These are phyloP conservation scores for Zaprionus camerounensis DNA, from an alignment of 1,140 invertebrate species.

Conservation along the genomic window DNA sequence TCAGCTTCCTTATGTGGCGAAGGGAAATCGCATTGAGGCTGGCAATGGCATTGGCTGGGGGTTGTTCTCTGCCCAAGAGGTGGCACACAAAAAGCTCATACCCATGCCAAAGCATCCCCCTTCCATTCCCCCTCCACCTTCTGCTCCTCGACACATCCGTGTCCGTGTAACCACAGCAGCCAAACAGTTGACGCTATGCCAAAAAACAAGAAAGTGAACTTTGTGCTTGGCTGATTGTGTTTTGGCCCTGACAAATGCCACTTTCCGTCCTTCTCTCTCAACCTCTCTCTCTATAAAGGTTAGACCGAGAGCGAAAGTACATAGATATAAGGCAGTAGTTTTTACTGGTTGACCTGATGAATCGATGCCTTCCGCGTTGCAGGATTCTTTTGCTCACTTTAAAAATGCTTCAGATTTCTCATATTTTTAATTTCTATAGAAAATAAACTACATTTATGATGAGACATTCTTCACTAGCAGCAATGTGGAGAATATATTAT, in stretches of 20 bases:
- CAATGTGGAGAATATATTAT: no score
- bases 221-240: constrained; percentile 70
- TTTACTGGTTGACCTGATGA: constrained; percentile 36
- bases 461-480: no score
- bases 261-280: background rate
- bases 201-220: constrained; percentile 69
- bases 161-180: constrained; percentile 41
- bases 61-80: constrained; percentile 55
- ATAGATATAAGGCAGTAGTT: constrained; percentile 45
- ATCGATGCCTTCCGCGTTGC: constrained; percentile 21
- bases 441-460: background rate
- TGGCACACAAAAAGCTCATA: constrained; percentile 47
- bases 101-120: constrained; percentile 1
- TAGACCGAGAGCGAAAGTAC: constrained; percentile 59
- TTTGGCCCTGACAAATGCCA: constrained; percentile 49
- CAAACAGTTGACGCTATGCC: constrained; percentile 73
- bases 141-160: background rate
- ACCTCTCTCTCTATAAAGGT: background rate
- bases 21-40: constrained; percentile 76
- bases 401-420: background rate
- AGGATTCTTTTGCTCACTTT: background rate
- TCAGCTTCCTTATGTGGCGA: constrained; percentile 41
- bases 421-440: background rate
- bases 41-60: constrained; percentile 79
- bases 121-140: background rate